phyloP scores from a whole-genome alignment of 2,888 invertebrate genomes.

The Philereme transversata region DNA sequence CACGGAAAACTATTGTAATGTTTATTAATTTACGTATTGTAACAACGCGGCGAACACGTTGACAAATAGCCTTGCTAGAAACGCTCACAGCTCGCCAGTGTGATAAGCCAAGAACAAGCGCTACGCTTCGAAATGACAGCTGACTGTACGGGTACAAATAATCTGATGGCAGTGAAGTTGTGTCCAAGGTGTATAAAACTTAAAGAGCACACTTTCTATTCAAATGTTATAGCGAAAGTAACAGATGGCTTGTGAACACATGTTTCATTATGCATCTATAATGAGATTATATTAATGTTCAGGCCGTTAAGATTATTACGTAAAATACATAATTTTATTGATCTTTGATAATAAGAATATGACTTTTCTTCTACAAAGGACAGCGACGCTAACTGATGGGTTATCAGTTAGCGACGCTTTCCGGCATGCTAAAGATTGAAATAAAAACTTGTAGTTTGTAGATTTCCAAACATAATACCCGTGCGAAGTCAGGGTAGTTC shows the following conservation, averaged over 20 bases:
- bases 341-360: constrained; percentile 9
- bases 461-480: no score
- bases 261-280: constrained; percentile 30
- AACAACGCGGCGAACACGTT: no score
- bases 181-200: constrained; percentile 3
- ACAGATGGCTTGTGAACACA: constrained; percentile 30
- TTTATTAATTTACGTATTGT: no score
- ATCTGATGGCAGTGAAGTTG: constrained; percentile 5
- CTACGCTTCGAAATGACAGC: background rate
- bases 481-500: no score
- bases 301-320: constrained; percentile 15
- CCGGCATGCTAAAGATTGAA: no score
- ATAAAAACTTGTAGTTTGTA: no score
- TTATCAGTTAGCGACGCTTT: no score
- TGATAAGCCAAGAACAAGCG: no score
- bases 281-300: constrained; percentile 24
- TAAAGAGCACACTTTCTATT: constrained; percentile 33
- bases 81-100: no score
- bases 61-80: no score
- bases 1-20: no score
- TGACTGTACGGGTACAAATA: background rate
- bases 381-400: no score
- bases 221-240: constrained; percentile 36
- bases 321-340: constrained; percentile 15
- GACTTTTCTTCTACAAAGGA: background rate